Conservation (phyloP, 2,888 invertebrate species). For the Papilio elwesi region DNA sequence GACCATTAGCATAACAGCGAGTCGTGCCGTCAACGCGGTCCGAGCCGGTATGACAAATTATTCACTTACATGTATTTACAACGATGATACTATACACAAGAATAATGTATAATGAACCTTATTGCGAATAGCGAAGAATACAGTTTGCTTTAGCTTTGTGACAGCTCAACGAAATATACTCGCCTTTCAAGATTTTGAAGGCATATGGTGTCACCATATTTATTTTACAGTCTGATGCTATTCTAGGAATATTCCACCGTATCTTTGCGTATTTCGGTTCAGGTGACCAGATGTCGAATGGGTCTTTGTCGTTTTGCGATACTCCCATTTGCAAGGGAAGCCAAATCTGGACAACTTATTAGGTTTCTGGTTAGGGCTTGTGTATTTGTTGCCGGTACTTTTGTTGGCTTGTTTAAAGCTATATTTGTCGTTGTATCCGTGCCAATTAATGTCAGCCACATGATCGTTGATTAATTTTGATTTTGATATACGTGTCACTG, state of each 20-base stretch:
- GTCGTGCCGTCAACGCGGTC: conserved; percentile 74
- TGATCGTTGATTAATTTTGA: conserved; percentile 69
- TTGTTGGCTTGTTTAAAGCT: conserved; percentile 57
- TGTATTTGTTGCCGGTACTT: conserved; percentile 68
- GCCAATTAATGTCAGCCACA: conserved; percentile 69
- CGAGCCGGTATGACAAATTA: conserved; percentile 76
- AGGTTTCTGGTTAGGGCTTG: conserved; percentile 61
- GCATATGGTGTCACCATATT: conserved; percentile 77
- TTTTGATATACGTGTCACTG: conserved; percentile 66
- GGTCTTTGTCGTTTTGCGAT: conserved; percentile 64
- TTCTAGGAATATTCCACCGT: conserved; percentile 81
- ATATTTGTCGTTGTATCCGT: conserved; percentile 61
- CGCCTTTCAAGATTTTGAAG: conserved; percentile 69
- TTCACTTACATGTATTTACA: conserved; percentile 59
- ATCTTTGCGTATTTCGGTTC: conserved; percentile 75
- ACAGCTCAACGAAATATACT: conserved; percentile 47
- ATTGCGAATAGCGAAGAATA: conserved; percentile 45
- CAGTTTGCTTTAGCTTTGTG: conserved; percentile 42
- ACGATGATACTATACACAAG: conserved; percentile 41
- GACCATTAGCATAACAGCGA: conserved; percentile 73
- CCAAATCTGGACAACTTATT: conserved; percentile 66
- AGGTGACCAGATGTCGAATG: conserved; percentile 81
- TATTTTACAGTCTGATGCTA: conserved; percentile 83
- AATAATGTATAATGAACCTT: conserved; percentile 42
- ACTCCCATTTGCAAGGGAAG: conserved; percentile 55